phyloP scores from a whole-genome alignment of 2,797 vertebrate genomes.

The Telmatherina bonti region DNA sequence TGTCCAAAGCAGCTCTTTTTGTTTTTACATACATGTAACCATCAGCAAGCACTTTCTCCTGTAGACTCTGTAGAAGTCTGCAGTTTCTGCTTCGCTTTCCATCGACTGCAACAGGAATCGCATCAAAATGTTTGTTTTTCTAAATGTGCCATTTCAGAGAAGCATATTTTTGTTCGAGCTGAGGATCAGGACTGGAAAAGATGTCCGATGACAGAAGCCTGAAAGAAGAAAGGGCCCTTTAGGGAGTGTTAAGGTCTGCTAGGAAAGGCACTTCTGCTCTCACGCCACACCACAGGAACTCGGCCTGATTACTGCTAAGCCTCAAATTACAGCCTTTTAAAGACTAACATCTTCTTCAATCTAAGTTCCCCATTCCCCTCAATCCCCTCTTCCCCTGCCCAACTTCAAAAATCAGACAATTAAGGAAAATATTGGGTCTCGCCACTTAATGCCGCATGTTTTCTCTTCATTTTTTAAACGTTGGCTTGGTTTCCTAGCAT shows the following conservation, averaged over 20 bases:
- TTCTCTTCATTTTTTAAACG: slow-evolving; percentile 53
- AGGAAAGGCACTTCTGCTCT: slow-evolving; percentile 65
- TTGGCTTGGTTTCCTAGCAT: slow-evolving; percentile 51
- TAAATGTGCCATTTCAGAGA: slow-evolving; percentile 52
- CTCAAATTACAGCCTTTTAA: slow-evolving; percentile 80
- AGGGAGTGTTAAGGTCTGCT: slow-evolving; percentile 70
- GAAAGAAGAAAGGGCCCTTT: slow-evolving; percentile 56
- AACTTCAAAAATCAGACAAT: slow-evolving; percentile 71
- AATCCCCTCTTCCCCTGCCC: slow-evolving; percentile 45
- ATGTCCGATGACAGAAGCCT: slow-evolving; percentile 65
- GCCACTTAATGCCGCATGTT: slow-evolving; percentile 69
- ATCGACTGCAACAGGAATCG: slow-evolving; percentile 24
- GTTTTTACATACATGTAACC: background rate
- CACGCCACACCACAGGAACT: slow-evolving; percentile 77
- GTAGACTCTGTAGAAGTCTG: slow-evolving; percentile 23
- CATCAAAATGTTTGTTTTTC: slow-evolving; percentile 48
- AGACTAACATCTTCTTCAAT: slow-evolving; percentile 76
- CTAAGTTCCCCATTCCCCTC: slow-evolving; percentile 49
- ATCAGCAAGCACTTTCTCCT: background rate
- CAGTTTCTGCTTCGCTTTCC: slow-evolving; percentile 15
- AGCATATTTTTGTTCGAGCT: slow-evolving; percentile 57
- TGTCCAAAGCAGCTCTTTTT: background rate
- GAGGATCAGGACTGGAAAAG: slow-evolving; percentile 56
- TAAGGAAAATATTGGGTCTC: slow-evolving; percentile 72
- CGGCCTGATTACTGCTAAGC: slow-evolving; percentile 77